A percentile compares a stretch with the other conserved stretches of the same genome.
phyloP scores from a whole-genome alignment of 2,113 vertebrate genomes.

The Empidonax alnorum region DNA sequence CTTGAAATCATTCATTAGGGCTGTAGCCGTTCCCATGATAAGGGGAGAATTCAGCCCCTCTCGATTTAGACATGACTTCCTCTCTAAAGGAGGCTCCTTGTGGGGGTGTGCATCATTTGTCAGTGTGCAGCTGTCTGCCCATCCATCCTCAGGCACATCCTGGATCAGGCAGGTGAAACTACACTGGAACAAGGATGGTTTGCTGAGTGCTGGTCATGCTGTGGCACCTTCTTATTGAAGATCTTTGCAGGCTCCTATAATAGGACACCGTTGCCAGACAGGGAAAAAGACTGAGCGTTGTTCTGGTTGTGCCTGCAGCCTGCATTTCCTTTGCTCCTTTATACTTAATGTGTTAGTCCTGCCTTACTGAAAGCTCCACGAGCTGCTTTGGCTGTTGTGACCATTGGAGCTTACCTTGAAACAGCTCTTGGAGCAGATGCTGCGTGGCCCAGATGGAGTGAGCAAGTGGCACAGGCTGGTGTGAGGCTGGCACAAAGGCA shows the following conservation, averaged over 20 bases:
- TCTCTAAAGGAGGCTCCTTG: neutral
- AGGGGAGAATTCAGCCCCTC: neutral
- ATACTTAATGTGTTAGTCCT: neutral
- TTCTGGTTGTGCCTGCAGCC: neutral
- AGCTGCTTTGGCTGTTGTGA: neutral
- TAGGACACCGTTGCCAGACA: neutral
- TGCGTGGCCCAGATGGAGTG: neutral
- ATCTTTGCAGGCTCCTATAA: neutral
- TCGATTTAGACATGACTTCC: neutral
- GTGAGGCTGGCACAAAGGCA: neutral
- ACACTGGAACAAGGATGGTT: neutral
- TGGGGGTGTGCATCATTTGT: neutral
- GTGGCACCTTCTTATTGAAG: neutral
- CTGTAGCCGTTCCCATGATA: neutral
- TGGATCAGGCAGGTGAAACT: neutral
- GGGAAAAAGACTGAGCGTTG: neutral
- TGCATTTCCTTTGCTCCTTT: neutral
- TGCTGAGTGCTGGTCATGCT: neutral
- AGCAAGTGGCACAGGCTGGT: fast-evolving
- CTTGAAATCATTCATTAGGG: neutral
- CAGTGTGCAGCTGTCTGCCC: neutral
- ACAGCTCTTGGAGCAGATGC: neutral
- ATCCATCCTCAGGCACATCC: neutral
- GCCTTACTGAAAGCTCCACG: neutral
- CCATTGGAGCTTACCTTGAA: neutral